These are phyloP conservation scores for Allophyes oxyacanthae DNA, from an alignment of 2,888 invertebrate genomes.

Conservation along the genomic window DNA sequence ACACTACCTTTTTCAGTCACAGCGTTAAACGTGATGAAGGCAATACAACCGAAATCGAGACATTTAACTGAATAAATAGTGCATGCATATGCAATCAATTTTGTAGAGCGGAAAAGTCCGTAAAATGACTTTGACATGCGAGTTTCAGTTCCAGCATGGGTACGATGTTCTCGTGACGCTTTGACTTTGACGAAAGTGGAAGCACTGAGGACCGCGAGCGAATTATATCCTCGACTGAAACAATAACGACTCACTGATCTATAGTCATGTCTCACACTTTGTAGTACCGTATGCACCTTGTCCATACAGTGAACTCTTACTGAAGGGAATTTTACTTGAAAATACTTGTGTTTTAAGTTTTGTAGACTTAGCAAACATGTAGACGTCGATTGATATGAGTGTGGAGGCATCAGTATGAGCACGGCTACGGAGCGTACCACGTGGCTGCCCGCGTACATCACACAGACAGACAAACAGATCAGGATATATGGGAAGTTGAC, in stretches of 20 bases:
- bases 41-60: slow-evolving; percentile 29
- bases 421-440: slow-evolving; percentile 27
- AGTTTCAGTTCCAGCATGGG: slow-evolving; percentile 3
- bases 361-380: slow-evolving; percentile 49
- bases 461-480: slow-evolving; percentile 63
- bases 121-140: slow-evolving; percentile 6
- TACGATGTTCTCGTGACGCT: slow-evolving; percentile 49
- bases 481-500: slow-evolving; percentile 60
- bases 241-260: slow-evolving; percentile 68
- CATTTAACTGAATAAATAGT: slow-evolving; percentile 24
- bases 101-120: slow-evolving; percentile 11
- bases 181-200: slow-evolving; percentile 71
- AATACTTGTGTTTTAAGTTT: slow-evolving; percentile 55
- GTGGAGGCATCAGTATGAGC: slow-evolving; percentile 40
- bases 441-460: slow-evolving; percentile 33
- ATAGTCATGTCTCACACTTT: slow-evolving; percentile 25
- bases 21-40: slow-evolving; percentile 41
- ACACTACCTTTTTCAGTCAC: slow-evolving; percentile 47
- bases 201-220: slow-evolving; percentile 75
- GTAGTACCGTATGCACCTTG: slow-evolving; percentile 35
- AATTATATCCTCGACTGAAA: slow-evolving; percentile 71
- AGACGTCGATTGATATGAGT: slow-evolving; percentile 59
- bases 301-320: slow-evolving; percentile 38
- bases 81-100: slow-evolving; percentile 19
- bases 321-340: slow-evolving; percentile 48